Percentiles rank a stretch among this genome's conserved stretches.
Evolutionary conservation across 2,113 vertebrate genomes (phyloP).

Genomic region (Octodon degus): DNA sequence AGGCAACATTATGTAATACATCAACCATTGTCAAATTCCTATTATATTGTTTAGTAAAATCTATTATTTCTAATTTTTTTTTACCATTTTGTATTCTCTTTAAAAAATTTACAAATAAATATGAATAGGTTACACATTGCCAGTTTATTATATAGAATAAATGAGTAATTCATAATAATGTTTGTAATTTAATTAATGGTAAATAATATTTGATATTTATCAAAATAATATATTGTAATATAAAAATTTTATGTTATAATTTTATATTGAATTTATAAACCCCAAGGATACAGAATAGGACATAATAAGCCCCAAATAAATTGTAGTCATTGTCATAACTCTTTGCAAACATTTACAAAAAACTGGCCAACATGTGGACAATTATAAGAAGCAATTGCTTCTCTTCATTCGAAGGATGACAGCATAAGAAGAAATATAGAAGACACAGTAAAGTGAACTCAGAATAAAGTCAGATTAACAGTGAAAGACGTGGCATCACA

Average conservation of each 20-base stretch:
- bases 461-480: not conserved
- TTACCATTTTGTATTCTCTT: too few species aligned
- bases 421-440: not conserved
- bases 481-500: not conserved
- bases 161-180: not conserved
- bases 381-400: not conserved
- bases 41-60: too few species aligned
- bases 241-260: not conserved
- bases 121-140: not conserved
- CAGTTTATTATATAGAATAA: not conserved
- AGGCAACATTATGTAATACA: too few species aligned
- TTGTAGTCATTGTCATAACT: not conserved
- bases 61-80: too few species aligned
- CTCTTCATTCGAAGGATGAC: not conserved
- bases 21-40: too few species aligned
- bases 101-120: too few species aligned
- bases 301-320: not conserved
- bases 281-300: not conserved
- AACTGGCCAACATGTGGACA: not conserved
- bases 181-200: not conserved
- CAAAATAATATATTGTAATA: not conserved
- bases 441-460: not conserved
- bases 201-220: not conserved
- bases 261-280: conserved; percentile 17
- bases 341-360: not conserved